Conservation (phyloP, 1,140 invertebrate species). For the Archivesica marissinica region DNA sequence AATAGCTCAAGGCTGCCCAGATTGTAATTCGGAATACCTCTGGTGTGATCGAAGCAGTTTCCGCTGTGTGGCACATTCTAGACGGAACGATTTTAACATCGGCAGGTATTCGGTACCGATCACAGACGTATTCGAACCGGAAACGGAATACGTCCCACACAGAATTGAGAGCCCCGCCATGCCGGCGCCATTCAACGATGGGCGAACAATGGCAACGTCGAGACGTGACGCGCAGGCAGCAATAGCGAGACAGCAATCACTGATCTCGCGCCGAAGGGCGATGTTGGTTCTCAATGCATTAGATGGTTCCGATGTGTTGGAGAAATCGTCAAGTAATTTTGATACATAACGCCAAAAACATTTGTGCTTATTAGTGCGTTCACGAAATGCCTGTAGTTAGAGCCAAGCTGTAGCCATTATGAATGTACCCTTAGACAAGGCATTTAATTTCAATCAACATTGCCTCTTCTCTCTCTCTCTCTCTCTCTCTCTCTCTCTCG, state of each 20-base stretch:
- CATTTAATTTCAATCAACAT: no score
- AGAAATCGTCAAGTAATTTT: no score
- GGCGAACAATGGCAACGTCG: conserved; percentile 26
- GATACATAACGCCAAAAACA: no score
- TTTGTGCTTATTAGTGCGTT: no score
- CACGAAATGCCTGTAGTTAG: no score
- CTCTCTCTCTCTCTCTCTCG: no score
- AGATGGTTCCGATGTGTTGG: no score
- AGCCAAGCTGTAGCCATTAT: no score
- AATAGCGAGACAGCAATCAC: not conserved
- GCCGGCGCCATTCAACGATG: conserved; percentile 52
- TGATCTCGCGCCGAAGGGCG: not conserved
- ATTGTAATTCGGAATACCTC: conserved; percentile 35
- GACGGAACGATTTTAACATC: conserved; percentile 40
- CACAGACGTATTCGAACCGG: conserved; percentile 16
- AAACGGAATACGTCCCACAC: conserved; percentile 18
- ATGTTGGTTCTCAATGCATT: not conserved
- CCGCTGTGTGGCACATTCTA: conserved; percentile 30
- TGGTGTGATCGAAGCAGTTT: not conserved
- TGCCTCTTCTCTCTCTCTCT: no score
- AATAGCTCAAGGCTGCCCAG: not conserved
- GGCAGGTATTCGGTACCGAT: not conserved
- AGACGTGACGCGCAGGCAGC: conserved; percentile 2
- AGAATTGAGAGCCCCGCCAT: not conserved
- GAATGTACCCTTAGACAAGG: no score